A percentile compares a stretch with the other conserved stretches of the same genome.
Evolutionary conservation across 2,888 invertebrate species (phyloP).

Genomic region (Sceliomorpha sp.): DNA sequence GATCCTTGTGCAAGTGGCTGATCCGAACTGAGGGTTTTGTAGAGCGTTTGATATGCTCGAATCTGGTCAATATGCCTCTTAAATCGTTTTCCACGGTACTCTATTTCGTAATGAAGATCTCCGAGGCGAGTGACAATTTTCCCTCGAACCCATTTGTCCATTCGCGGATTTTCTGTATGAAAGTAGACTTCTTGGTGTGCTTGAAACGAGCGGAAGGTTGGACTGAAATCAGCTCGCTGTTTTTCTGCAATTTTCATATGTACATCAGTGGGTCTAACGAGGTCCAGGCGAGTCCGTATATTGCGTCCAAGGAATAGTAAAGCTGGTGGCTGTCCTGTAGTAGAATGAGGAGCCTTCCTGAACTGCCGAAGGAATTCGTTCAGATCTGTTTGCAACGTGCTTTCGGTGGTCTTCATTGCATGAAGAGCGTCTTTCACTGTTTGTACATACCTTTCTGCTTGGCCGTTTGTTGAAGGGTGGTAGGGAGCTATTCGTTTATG

Average conservation of each 20-base stretch:
- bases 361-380: no score
- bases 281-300: constrained; percentile 49
- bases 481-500: constrained; percentile 34
- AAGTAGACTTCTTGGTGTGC: constrained; percentile 21
- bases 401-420: constrained; percentile 17
- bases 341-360: constrained; percentile 35
- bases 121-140: constrained; percentile 13
- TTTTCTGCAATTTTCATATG: constrained; percentile 13
- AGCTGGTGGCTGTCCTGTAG: constrained; percentile 56
- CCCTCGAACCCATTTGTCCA: constrained; percentile 39
- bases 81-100: not conserved
- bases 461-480: constrained; percentile 37
- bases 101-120: constrained; percentile 38
- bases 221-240: no score
- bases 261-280: constrained; percentile 22
- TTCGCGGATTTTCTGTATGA: constrained; percentile 22
- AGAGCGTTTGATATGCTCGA: no score
- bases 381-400: not conserved
- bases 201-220: no score
- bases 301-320: constrained; percentile 54
- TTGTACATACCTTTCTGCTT: constrained; percentile 32
- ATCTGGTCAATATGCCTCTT: constrained; percentile 22
- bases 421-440: constrained; percentile 18
- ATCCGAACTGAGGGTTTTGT: no score
- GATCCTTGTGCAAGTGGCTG: no score